A percentile compares a stretch with the other conserved stretches of the same genome.
phyloP scores from a whole-genome alignment of 2,888 invertebrate species.

The Sylvicola cinctus region DNA sequence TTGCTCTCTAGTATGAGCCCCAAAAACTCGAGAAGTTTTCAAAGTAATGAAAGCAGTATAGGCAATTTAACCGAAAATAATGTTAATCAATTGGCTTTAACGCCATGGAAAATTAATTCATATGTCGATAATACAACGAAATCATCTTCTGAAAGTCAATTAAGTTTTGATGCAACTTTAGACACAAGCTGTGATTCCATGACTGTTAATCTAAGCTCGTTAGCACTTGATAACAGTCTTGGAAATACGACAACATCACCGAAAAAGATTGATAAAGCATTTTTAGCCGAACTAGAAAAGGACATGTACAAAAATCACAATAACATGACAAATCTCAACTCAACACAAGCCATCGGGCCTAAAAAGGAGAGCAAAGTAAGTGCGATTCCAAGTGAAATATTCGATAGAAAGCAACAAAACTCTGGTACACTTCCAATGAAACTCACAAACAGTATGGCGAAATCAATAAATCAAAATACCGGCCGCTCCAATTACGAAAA shows the following conservation, averaged over 20 bases:
- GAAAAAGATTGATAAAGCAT: conserved; percentile 32
- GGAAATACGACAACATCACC: too few relatives aligned
- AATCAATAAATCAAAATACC: background rate
- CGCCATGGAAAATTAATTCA: too few relatives aligned
- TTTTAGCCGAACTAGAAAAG: conserved; percentile 43
- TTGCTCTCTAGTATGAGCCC: too few relatives aligned
- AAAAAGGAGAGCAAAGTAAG: conserved; percentile 11
- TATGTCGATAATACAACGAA: too few relatives aligned
- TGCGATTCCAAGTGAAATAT: conserved; percentile 4
- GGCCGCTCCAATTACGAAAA: background rate
- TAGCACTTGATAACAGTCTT: conserved; percentile 18
- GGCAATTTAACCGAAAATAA: too few relatives aligned
- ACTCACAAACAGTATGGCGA: background rate
- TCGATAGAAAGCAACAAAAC: conserved; percentile 1
- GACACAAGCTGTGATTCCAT: conserved; percentile 15
- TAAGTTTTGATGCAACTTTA: too few relatives aligned
- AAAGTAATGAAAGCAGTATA: too few relatives aligned
- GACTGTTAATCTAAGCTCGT: conserved; percentile 16
- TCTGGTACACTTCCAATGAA: background rate
- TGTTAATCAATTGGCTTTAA: too few relatives aligned
- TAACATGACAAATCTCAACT: conserved; percentile 20
- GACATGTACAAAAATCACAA: conserved; percentile 25
- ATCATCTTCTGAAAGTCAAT: too few relatives aligned
- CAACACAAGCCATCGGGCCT: conserved; percentile 16
- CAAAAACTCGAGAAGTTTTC: too few relatives aligned